Evolutionary conservation across 2,888 invertebrate species (phyloP).

Genomic region (Heliconius ethilla): DNA sequence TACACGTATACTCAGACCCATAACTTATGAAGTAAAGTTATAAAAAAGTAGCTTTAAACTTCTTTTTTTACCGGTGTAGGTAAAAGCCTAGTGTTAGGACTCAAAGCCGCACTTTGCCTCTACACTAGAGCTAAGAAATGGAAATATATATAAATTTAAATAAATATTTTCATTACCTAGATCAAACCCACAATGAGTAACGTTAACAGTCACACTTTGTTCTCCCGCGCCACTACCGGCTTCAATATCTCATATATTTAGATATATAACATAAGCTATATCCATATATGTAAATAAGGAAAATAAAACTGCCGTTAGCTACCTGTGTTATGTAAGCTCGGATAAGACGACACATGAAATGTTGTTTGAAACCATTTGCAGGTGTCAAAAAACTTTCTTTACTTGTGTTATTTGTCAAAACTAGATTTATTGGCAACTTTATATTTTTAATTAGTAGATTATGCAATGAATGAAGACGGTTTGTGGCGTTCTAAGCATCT

Average conservation of each 20-base stretch:
- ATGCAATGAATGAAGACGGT: not conserved
- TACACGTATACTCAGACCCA: no score
- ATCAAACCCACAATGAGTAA: not conserved
- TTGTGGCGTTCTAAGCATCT: not conserved
- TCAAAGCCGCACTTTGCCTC: not conserved
- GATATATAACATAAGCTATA: not conserved
- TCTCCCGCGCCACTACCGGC: no score
- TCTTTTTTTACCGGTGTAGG: not conserved
- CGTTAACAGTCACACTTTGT: no score
- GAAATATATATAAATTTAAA: no score
- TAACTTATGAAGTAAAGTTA: not conserved
- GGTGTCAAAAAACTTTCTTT: conserved; percentile 11
- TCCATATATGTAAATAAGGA: not conserved
- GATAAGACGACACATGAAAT: conserved; percentile 12
- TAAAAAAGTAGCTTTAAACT: not conserved
- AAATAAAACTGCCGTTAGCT: not conserved
- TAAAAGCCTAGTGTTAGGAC: not conserved
- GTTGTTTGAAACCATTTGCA: conserved; percentile 5
- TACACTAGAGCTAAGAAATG: not conserved
- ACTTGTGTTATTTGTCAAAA: not conserved
- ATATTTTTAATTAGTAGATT: conserved; percentile 1
- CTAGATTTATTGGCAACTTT: not conserved
- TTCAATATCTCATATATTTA: not conserved
- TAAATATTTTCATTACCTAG: not conserved
- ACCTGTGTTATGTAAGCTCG: not conserved